Evolutionary conservation across 2,888 invertebrate species (phyloP).

Genomic region (Drosophila prolongata): DNA sequence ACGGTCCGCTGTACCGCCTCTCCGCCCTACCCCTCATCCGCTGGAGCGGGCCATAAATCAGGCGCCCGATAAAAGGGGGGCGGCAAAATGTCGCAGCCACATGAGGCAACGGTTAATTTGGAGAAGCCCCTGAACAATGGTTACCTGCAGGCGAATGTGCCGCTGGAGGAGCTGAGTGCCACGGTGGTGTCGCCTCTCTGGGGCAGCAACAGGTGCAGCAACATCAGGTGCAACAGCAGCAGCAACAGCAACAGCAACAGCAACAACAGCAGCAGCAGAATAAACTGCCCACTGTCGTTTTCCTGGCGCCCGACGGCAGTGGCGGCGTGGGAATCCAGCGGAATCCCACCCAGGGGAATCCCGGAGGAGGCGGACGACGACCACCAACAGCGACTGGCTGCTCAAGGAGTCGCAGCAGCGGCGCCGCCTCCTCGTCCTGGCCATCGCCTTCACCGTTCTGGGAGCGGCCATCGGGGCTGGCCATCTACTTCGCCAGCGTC

Average conservation of each 20-base stretch:
- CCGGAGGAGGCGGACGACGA: background rate
- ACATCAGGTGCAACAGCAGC: conserved; percentile 25
- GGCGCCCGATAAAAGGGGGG: conserved; percentile 15
- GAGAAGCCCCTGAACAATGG: conserved; percentile 83
- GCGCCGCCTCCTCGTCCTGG: conserved; percentile 85
- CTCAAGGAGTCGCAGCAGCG: conserved; percentile 89
- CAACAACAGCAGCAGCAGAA: conserved; percentile 41
- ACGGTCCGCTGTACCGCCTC: conserved; percentile 4
- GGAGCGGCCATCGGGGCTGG: conserved; percentile 84
- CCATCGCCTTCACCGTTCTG: conserved; percentile 83
- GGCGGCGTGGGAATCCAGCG: conserved; percentile 69
- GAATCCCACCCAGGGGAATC: conserved; percentile 31
- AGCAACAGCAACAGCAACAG: conserved; percentile 33
- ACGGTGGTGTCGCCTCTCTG: conserved; percentile 74
- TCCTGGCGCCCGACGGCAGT: conserved; percentile 70
- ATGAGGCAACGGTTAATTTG: conserved; percentile 11
- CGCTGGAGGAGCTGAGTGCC: conserved; percentile 60
- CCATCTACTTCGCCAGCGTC: conserved; percentile 83
- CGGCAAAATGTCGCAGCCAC: conserved; percentile 25
- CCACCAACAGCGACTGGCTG: conserved; percentile 81
- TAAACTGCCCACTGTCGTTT: conserved; percentile 83
- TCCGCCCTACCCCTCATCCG: background rate
- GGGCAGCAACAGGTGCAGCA: conserved; percentile 37
- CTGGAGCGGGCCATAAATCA: conserved; percentile 29
- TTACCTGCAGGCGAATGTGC: conserved; percentile 74